Evolutionary conservation across 2,113 vertebrate species (phyloP), one percentile per base, ranked within the genome.

Genomic region (Malaclemys terrapin): DNA sequence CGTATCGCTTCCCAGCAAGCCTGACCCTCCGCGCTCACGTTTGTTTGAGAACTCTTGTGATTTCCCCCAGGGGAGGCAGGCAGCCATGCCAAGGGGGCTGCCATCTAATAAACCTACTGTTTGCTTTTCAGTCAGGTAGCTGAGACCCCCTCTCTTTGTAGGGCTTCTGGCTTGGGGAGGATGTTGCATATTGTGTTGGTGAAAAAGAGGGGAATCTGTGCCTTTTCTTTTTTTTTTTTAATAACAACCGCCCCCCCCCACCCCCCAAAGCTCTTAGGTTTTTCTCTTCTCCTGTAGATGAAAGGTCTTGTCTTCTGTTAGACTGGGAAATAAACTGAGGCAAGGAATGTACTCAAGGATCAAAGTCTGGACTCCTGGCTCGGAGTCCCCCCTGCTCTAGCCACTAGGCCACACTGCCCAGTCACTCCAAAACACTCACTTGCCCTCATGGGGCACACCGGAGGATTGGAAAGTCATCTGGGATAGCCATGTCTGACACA

Each of bases 1-100:
- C 57, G 69, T 20, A 1, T 42, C 0, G 3, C 53, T 89, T 84
- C 59, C 85, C 82, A 14, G 47, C 0, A 1, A 88, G 3, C 52
- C 69, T 0, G 0, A 1, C 59, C 80, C 42, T 85, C 45, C 42
- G 8, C 80, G 8, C n/a, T 84, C 29, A 19, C 10, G 2, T 27
- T n/a, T 45, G 3, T 0, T 0, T 52, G 81, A 62, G 29, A 69
- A 17, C 50, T 79, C 11, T 52, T 8, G 49, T 76, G 11, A 4
- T 53, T 80, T 42, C 76, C 59, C 22, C 50, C 19, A 10, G 19
- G 52, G 35, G 9, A n/a, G 80, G 42, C 42, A 13, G 22, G 12
- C 45, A 27, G 24, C 65, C n/a, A 5, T 72, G 19, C n/a, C 19
- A 38, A n/a, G 9, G 65, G 8, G 17, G 2, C 35, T 22, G 19